Evolutionary conservation across 2,797 vertebrate genomes (phyloP).

Genomic region (Melanotaenia parkinsoni): DNA sequence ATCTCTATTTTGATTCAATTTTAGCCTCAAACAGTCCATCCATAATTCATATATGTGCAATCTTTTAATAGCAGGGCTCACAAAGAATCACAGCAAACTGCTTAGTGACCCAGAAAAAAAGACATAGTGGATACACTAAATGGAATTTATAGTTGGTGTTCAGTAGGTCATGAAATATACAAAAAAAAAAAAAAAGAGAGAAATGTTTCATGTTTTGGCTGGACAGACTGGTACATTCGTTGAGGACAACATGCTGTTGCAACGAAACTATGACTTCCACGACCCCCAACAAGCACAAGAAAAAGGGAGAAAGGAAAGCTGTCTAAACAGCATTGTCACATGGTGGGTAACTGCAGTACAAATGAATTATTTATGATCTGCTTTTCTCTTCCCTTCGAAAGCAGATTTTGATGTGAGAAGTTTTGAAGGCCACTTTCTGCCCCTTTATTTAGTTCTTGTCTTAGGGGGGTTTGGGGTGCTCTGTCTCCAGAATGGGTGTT

Average conservation of each 20-base stretch:
- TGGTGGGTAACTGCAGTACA: slow-evolving; percentile 44
- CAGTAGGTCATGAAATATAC: slow-evolving; percentile 58
- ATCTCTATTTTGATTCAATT: slow-evolving; percentile 48
- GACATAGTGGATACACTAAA: slow-evolving; percentile 29
- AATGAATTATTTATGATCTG: slow-evolving; percentile 66
- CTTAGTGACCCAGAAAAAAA: slow-evolving; percentile 67
- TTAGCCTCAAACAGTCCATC: slow-evolving; percentile 58
- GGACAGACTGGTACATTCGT: slow-evolving; percentile 17
- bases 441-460: too few relatives aligned
- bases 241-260: slow-evolving; percentile 6
- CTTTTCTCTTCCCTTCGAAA: slow-evolving; percentile 29
- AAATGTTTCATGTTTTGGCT: slow-evolving; percentile 38
- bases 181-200: slow-evolving; percentile 5
- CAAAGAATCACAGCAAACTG: slow-evolving; percentile 62
- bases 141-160: slow-evolving; percentile 42
- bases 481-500: too few relatives aligned
- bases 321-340: slow-evolving; percentile 52
- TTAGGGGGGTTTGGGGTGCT: too few relatives aligned
- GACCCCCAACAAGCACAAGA: slow-evolving; percentile 15
- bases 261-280: slow-evolving; percentile 5
- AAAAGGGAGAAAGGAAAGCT: slow-evolving; percentile 12
- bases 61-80: slow-evolving; percentile 68
- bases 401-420: slow-evolving; percentile 46
- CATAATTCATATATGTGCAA: slow-evolving; percentile 72
- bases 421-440: slow-evolving; percentile 31